Percentiles rank a stretch among this genome's conserved stretches.
Conservation (phyloP, 2,888 invertebrate species). For the Sussaba pulchella region DNA sequence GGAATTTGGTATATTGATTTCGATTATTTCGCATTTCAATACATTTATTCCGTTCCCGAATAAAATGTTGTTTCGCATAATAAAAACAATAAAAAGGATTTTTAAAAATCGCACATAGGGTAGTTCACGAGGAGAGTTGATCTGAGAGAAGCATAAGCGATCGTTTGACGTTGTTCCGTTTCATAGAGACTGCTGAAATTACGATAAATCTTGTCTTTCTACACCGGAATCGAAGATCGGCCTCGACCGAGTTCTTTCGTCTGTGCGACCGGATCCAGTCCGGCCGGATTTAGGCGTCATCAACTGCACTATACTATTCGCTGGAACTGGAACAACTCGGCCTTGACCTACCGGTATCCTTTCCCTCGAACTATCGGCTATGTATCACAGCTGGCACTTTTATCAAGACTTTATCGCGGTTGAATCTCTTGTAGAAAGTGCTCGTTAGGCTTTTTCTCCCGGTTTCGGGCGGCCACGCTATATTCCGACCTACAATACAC, state of each 20-base stretch:
- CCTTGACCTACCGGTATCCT: constrained; percentile 58
- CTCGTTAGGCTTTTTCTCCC: constrained; percentile 42
- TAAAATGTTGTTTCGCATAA: no score
- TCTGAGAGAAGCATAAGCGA: constrained; percentile 10
- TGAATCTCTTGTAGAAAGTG: no score
- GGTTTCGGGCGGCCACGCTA: not conserved
- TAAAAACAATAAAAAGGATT: constrained; percentile 7
- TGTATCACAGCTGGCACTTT: constrained; percentile 20
- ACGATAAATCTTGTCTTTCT: constrained; percentile 26
- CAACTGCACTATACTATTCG: constrained; percentile 39
- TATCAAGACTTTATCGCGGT: constrained; percentile 55
- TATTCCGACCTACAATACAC: constrained; percentile 11
- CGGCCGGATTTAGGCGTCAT: constrained; percentile 16
- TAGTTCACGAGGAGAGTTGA: constrained; percentile 17
- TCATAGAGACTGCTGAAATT: not conserved
- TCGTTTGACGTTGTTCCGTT: constrained; percentile 35
- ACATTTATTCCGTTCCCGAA: no score
- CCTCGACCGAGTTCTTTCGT: constrained; percentile 10
- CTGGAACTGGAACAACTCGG: constrained; percentile 39
- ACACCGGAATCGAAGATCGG: constrained; percentile 32
- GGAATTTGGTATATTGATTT: no score
- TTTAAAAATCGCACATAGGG: constrained; percentile 23
- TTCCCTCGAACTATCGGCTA: constrained; percentile 15
- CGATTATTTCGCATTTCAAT: no score
- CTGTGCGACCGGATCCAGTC: constrained; percentile 37